phyloP scores from a whole-genome alignment of 2,113 vertebrate genomes.

The Pithys albifrons region DNA sequence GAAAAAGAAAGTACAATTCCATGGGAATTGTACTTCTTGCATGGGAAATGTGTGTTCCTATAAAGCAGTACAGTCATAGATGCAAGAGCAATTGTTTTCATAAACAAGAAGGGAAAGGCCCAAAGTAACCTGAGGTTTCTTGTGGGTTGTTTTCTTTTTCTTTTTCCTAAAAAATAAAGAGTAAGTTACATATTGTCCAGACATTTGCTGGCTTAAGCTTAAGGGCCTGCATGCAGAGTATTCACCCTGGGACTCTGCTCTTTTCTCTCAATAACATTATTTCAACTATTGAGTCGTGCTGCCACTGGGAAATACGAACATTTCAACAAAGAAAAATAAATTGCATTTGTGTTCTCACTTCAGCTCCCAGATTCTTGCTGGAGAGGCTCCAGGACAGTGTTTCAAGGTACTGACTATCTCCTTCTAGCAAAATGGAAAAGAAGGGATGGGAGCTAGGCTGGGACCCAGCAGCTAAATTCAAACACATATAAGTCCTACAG shows the following conservation, averaged over 20 bases:
- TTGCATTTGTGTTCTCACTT: slow-evolving; percentile 62
- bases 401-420: slow-evolving; percentile 58
- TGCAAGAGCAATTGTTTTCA: neutral
- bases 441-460: neutral
- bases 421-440: slow-evolving; percentile 13
- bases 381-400: slow-evolving; percentile 29
- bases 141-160: rapidly evolving
- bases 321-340: slow-evolving; percentile 67
- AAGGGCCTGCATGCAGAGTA: neutral
- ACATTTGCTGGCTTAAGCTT: slow-evolving; percentile 7
- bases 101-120: neutral
- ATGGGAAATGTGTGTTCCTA: neutral
- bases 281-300: slow-evolving; percentile 23
- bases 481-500: neutral
- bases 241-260: slow-evolving; percentile 25
- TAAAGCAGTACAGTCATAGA: neutral
- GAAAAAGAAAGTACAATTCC: neutral
- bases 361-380: slow-evolving; percentile 24
- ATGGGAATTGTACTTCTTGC: neutral
- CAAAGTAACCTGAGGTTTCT: neutral
- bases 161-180: neutral
- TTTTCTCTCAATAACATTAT: slow-evolving; percentile 53
- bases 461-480: neutral
- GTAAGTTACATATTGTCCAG: slow-evolving; percentile 1
- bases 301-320: slow-evolving; percentile 34